Percentiles rank a stretch among this genome's conserved stretches.
Evolutionary conservation across 2,888 invertebrate species (phyloP).

Genomic region (Hemistola chrysoprasaria): DNA sequence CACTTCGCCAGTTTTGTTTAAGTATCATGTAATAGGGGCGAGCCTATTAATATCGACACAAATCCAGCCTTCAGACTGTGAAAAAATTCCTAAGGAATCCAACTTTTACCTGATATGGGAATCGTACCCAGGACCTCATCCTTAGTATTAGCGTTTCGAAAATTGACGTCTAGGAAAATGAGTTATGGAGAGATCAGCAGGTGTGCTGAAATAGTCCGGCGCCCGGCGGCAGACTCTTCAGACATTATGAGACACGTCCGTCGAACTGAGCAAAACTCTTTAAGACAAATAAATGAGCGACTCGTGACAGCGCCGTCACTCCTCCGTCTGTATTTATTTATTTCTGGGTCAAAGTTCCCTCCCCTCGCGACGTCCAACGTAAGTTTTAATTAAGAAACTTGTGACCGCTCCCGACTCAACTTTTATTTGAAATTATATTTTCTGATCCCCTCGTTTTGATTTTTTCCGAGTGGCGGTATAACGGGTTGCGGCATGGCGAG

Average conservation of each 20-base stretch:
- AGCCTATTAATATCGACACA: no score
- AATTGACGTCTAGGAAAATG: no score
- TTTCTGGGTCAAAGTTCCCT: constrained; percentile 77
- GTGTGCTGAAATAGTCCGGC: no score
- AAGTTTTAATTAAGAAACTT: constrained; percentile 84
- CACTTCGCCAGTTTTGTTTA: no score
- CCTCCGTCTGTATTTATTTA: constrained; percentile 75
- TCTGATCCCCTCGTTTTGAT: constrained; percentile 71
- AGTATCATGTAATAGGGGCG: no score
- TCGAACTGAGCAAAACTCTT: constrained; percentile 69
- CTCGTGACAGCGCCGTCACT: constrained; percentile 64
- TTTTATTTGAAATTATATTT: constrained; percentile 82
- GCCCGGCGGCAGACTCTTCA: constrained; percentile 23
- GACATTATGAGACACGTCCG: constrained; percentile 67
- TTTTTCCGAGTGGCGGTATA: constrained; percentile 63
- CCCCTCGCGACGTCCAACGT: constrained; percentile 73
- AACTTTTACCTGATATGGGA: no score
- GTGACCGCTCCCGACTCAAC: constrained; percentile 74
- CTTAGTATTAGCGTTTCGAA: no score
- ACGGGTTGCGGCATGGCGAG: constrained; percentile 63
- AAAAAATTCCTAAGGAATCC: no score
- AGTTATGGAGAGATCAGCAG: no score
- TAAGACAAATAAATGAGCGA: constrained; percentile 77
- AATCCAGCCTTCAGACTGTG: no score
- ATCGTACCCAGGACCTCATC: no score